Base-by-base conservation (phyloP, 2,113 vertebrate species). In the Tachysurus vachellii region DNA sequence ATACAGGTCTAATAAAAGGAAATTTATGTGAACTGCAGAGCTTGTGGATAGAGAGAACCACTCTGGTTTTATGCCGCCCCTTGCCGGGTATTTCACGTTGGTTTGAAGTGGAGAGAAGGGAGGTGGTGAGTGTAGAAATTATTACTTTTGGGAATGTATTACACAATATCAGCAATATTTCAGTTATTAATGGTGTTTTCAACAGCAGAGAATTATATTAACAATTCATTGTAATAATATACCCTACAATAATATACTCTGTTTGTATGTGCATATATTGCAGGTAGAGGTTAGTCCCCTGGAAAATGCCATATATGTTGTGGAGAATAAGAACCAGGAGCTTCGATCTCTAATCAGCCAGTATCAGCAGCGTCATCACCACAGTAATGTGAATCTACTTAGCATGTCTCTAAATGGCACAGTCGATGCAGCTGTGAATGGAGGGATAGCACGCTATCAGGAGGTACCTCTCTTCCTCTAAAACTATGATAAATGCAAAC, bases 361-460 rank as follows among this genome's bases (percentile, higher is more conserved):
- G 94, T 99, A 99, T 91, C 98, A 99, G 73, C 97, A 98, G 92
- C 97, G 97, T 86, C 98, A 97, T 92, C 97, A 96, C 84, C 97
- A 99, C 0, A 95, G 96, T 62, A 99, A 99, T 94, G 95, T 99
- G 92, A 99, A 98, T 94, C 95, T 99, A 89, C 97, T 99, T 91
- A 99, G 98, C 94, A 99, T 99, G 98, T 99, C 97, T 80, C 96
- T 99, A 84, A 99, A 99, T 1, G 98, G 98, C 7, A 97, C 99
- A 89, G 98, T 99, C 42, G 98, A 99, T 84, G 98, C 98, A 0
- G 97, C 98, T 0, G 98, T 99, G 36, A 99, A 99, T 13, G 98
- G 98, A 17, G 98, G 98, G 90, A 97, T 99, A 64, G 97, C 98
- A 0, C 94, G 98, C 80, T 99, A 99, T 94, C 98, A 99, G 89